Percentiles rank a stretch among this genome's conserved stretches.
Evolutionary conservation across 2,113 vertebrate species (phyloP).

Genomic region (Narcine bancroftii): DNA sequence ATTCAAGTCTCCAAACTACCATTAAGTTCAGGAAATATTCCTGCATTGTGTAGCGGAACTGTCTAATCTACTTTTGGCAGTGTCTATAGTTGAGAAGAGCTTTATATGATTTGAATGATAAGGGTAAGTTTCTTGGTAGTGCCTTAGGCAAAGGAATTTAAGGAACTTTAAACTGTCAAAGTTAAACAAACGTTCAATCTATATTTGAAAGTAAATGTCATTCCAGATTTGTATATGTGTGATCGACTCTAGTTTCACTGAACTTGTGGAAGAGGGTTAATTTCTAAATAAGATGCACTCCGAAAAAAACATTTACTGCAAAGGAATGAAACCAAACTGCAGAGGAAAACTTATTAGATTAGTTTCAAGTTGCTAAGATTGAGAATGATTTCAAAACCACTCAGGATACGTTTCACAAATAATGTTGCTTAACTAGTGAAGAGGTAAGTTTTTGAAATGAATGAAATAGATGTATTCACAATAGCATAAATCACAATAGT

Average conservation of each 20-base stretch:
- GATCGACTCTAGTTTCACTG: background rate
- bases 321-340: background rate
- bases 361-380: background rate
- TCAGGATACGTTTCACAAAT: background rate
- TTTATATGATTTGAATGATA: background rate
- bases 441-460: background rate
- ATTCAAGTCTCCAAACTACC: background rate
- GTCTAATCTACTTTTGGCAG: slow-evolving; percentile 17
- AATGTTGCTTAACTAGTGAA: background rate
- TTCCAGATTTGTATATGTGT: too few species aligned
- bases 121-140: background rate
- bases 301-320: background rate
- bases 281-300: background rate
- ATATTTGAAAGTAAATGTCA: slow-evolving; percentile 2
- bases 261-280: background rate
- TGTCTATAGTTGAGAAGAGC: background rate
- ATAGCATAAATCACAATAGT: background rate
- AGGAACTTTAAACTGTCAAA: background rate
- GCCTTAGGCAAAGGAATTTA: slow-evolving; percentile 20
- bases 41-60: background rate
- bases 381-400: background rate
- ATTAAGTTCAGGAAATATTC: background rate
- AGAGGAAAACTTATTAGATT: background rate
- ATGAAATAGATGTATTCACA: background rate
- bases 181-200: background rate